A percentile compares a stretch with the other conserved stretches of the same genome.
These are phyloP conservation scores for Melitaea athalia DNA, from an alignment of 2,888 invertebrate genomes.

Conservation along the genomic window DNA sequence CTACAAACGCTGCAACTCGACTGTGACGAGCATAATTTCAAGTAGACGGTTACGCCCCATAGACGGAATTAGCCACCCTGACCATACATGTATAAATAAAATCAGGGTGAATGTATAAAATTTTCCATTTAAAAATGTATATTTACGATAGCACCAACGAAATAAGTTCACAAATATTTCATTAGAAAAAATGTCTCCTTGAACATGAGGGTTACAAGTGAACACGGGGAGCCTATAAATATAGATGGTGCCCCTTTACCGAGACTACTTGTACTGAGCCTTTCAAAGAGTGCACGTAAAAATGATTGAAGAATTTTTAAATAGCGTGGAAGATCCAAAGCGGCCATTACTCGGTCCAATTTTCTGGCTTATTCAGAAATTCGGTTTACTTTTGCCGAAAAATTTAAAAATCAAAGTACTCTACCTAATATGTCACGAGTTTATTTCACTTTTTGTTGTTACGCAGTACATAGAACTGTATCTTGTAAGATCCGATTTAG, in stretches of 20 bases:
- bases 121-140: constrained; percentile 30
- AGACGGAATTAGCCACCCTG: no score
- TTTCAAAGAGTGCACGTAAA: constrained; percentile 27
- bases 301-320: constrained; percentile 52
- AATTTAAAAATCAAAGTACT: constrained; percentile 46
- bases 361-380: constrained; percentile 58
- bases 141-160: constrained; percentile 2
- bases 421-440: constrained; percentile 55
- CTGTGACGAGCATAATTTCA: no score
- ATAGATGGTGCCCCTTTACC: constrained; percentile 8
- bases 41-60: no score
- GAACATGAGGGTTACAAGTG: constrained; percentile 19
- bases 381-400: constrained; percentile 60
- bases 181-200: constrained; percentile 20
- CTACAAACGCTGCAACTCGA: no score
- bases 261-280: constrained; percentile 31
- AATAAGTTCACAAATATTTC: constrained; percentile 20
- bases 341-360: constrained; percentile 64
- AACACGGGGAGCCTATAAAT: constrained; percentile 24
- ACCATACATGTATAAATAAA: no score
- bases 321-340: constrained; percentile 55
- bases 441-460: constrained; percentile 58
- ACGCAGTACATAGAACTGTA: constrained; percentile 67
- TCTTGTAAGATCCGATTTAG: constrained; percentile 60
- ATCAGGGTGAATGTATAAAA: neutral